These are phyloP conservation scores for Phanerotoma sp. DNA, from an alignment of 2,888 invertebrate genomes.

Conservation along the genomic window DNA sequence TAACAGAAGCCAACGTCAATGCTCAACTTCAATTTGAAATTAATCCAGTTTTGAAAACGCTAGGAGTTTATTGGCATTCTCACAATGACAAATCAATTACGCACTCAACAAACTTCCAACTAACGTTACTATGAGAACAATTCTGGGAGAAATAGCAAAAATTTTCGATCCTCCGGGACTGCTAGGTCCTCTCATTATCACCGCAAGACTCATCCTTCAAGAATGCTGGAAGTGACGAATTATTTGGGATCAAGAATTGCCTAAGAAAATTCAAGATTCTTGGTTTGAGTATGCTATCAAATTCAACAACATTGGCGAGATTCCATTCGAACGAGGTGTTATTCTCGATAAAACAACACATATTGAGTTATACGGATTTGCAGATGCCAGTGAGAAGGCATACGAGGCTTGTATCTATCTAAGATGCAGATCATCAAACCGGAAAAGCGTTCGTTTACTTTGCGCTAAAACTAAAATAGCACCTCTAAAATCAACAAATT, in stretches of 20 bases:
- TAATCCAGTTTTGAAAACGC: conserved; percentile 14
- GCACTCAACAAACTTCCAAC: conserved; percentile 8
- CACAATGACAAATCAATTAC: conserved; percentile 19
- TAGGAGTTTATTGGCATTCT: conserved; percentile 28
- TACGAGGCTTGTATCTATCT: conserved; percentile 37
- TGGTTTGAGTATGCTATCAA: conserved; percentile 20
- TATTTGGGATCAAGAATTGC: conserved; percentile 18
- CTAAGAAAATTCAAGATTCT: conserved; percentile 10
- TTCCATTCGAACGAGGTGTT: conserved; percentile 23
- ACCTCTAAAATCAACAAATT: conserved; percentile 24
- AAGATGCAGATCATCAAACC: conserved; percentile 28
- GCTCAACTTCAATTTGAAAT: too few species aligned
- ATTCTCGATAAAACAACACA: not conserved
- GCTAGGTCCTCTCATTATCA: conserved; percentile 6
- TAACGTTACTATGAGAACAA: conserved; percentile 16
- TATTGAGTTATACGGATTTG: conserved; percentile 32
- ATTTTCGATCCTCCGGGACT: conserved; percentile 27
- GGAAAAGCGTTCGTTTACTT: conserved; percentile 29
- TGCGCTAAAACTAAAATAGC: conserved; percentile 27
- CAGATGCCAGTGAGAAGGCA: conserved; percentile 35
- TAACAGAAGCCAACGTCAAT: too few species aligned
- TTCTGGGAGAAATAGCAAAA: conserved; percentile 26
- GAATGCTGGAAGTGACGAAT: conserved; percentile 15
- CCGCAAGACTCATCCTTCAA: conserved; percentile 18
- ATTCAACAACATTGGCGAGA: conserved; percentile 13